Conservation (phyloP, 2,888 invertebrate species). For the Fragum sueziense region DNA sequence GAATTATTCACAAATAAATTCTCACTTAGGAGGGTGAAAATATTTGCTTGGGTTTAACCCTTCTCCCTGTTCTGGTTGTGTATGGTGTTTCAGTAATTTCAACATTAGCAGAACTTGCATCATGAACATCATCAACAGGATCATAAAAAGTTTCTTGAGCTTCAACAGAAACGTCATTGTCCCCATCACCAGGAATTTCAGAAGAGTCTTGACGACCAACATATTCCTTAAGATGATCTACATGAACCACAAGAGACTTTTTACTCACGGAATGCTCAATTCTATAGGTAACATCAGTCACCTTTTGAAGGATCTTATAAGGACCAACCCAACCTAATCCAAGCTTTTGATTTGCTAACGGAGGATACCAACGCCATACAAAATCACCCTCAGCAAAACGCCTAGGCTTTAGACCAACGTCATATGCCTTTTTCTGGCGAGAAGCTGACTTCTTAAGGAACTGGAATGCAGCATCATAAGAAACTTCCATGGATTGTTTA, state of each 20-base stretch:
- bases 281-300: conserved; percentile 21
- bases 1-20: background rate
- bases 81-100: background rate
- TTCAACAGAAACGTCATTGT: background rate
- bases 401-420: conserved; percentile 24
- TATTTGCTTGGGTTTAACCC: conserved; percentile 8
- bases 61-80: background rate
- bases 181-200: background rate
- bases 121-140: background rate
- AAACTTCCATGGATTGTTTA: conserved; percentile 88
- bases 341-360: no score
- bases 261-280: conserved; percentile 12
- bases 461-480: conserved; percentile 83
- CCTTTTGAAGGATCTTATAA: conserved; percentile 26
- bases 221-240: conserved; percentile 39
- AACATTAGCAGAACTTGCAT: background rate
- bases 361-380: conserved; percentile 52
- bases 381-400: conserved; percentile 13
- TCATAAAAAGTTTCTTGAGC: background rate
- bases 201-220: background rate
- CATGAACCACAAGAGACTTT: conserved; percentile 37
- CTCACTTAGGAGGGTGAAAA: background rate
- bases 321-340: no score
- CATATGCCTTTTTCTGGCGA: conserved; percentile 37
- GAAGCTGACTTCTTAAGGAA: conserved; percentile 23